These are phyloP conservation scores for Ibidorhyncha struthersii DNA, from an alignment of 2,113 vertebrate species.

Conservation along the genomic window DNA sequence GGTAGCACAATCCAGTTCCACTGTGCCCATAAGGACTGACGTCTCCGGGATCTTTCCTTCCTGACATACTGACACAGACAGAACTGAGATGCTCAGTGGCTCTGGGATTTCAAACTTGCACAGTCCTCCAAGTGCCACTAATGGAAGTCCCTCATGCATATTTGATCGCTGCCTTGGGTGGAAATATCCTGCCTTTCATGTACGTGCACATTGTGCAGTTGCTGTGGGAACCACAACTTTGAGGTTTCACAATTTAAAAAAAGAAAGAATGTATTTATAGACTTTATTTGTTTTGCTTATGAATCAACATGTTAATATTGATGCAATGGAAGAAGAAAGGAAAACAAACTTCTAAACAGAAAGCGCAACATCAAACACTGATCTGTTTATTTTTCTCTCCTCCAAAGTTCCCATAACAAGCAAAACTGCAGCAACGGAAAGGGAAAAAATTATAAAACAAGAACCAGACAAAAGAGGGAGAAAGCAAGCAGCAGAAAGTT, in stretches of 20 bases:
- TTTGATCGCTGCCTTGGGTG: conserved; percentile 26
- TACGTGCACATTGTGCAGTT: conserved; percentile 31
- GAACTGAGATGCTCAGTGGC: not conserved
- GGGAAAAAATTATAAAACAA: not conserved
- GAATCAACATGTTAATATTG: conserved; percentile 61
- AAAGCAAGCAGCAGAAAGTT: not conserved
- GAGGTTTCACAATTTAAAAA: not conserved
- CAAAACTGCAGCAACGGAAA: not conserved
- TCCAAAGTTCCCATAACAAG: conserved; percentile 13
- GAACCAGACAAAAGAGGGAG: not conserved
- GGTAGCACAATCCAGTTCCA: rapidly evolving
- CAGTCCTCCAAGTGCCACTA: not conserved
- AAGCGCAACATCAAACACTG: conserved; percentile 35
- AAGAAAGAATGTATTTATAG: conserved; percentile 30
- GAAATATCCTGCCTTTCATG: conserved; percentile 15
- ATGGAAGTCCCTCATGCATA: not conserved
- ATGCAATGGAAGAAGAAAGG: conserved; percentile 54
- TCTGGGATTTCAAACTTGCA: not conserved
- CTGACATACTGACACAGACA: not conserved
- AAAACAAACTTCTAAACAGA: conserved; percentile 52
- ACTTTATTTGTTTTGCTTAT: conserved; percentile 45
- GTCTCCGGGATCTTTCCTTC: rapidly evolving
- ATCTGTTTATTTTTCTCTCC: conserved; percentile 45
- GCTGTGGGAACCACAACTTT: conserved; percentile 62
- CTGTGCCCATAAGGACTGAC: not conserved